A percentile compares a stretch with the other conserved stretches of the same genome.
These are phyloP conservation scores for Zaprionus ornatus DNA, from an alignment of 1,140 invertebrate genomes.

Conservation along the genomic window DNA sequence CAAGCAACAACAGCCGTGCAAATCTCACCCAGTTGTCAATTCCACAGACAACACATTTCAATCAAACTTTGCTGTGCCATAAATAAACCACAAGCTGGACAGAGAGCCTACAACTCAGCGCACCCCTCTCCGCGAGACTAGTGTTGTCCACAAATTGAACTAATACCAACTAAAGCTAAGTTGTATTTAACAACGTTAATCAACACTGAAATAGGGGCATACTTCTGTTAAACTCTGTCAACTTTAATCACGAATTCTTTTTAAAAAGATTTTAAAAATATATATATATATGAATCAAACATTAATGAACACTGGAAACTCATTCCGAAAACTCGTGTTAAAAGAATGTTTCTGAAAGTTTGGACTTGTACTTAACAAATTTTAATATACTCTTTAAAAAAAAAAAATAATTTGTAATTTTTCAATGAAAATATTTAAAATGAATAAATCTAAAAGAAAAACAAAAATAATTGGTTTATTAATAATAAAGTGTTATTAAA, in stretches of 20 bases:
- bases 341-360: no score
- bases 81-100: slow-evolving; percentile 75
- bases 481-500: no score
- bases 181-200: not conserved
- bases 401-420: no score
- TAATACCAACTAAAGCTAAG: not conserved
- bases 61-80: slow-evolving; percentile 78
- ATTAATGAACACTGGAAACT: no score
- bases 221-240: not conserved
- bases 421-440: no score
- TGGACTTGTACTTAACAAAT: no score
- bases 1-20: slow-evolving; percentile 54
- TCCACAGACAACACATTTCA: slow-evolving; percentile 79
- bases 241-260: not conserved
- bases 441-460: no score
- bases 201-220: not conserved
- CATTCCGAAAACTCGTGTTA: no score
- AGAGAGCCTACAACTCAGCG: slow-evolving; percentile 50
- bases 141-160: slow-evolving; percentile 1
- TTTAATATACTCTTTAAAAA: no score
- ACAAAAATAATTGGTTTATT: not conserved
- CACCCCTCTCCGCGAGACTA: not conserved
- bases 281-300: no score
- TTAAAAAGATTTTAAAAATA: not conserved
- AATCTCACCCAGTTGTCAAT: slow-evolving; percentile 83